Evolutionary conservation across 2,888 invertebrate genomes (phyloP).

Genomic region (Halocaridina rubra): DNA sequence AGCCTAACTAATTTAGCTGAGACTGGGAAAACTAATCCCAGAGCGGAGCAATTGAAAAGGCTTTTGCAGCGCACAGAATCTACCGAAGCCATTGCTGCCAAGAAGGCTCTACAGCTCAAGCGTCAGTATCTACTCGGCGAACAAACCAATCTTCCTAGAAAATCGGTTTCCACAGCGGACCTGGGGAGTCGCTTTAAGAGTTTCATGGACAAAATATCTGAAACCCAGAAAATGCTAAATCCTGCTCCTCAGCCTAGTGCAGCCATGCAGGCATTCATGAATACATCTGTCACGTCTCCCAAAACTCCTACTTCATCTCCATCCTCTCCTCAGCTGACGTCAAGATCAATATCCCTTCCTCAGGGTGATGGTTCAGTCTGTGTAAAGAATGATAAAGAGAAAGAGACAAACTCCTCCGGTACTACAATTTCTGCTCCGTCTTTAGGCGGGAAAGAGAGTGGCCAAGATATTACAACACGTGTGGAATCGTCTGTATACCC

Average conservation of each 20-base stretch:
- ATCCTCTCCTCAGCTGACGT: conserved; percentile 32
- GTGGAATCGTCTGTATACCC: conserved; percentile 45
- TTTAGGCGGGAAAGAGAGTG: neutral
- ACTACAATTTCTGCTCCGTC: too few relatives aligned
- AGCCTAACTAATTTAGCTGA: conserved; percentile 53
- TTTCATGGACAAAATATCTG: conserved; percentile 86
- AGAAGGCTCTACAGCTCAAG: conserved; percentile 86
- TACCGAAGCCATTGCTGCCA: conserved; percentile 88
- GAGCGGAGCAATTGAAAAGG: conserved; percentile 67
- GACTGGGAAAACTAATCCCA: conserved; percentile 10
- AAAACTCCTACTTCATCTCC: conserved; percentile 42
- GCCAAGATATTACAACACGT: conserved; percentile 33
- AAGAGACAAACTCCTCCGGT: neutral
- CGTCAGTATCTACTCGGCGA: conserved; percentile 81
- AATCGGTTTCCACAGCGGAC: conserved; percentile 71
- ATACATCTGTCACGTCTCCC: conserved; percentile 29
- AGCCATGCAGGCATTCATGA: conserved; percentile 61
- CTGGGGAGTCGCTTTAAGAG: conserved; percentile 86
- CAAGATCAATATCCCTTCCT: conserved; percentile 29
- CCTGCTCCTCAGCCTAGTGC: conserved; percentile 61
- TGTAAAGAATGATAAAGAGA: neutral
- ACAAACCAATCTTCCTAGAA: conserved; percentile 60
- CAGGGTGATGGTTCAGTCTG: conserved; percentile 26
- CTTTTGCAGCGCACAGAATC: conserved; percentile 85
- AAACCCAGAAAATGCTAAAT: conserved; percentile 68